Conservation (phyloP, 2,888 invertebrate species). For the Mylabris sibirica region DNA sequence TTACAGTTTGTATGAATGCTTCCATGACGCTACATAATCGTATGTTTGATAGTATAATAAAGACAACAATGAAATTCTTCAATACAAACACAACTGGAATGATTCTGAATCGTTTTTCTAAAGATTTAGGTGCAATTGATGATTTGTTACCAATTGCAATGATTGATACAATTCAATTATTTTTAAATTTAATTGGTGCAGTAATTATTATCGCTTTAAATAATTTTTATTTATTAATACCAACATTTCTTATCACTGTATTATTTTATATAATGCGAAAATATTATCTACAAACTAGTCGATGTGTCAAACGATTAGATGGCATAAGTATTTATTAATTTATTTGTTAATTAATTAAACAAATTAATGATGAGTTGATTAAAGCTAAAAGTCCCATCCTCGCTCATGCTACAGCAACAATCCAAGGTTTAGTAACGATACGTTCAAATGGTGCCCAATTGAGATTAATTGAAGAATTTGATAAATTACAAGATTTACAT, state of each 20-base stretch:
- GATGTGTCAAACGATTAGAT: conserved; percentile 77
- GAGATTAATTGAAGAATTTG: conserved; percentile 67
- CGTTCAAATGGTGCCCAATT: conserved; percentile 71
- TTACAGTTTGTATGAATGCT: conserved; percentile 69
- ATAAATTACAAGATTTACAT: conserved; percentile 68
- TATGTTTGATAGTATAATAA: conserved; percentile 77
- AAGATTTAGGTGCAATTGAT: conserved; percentile 70
- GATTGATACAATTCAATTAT: conserved; percentile 65
- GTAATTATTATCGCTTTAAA: conserved; percentile 75
- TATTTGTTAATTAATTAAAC: conserved; percentile 49
- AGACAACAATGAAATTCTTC: conserved; percentile 75
- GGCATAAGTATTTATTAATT: conserved; percentile 66
- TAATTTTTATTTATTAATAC: conserved; percentile 72
- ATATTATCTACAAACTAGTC: conserved; percentile 76
- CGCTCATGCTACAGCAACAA: conserved; percentile 73
- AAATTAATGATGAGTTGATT: conserved; percentile 24
- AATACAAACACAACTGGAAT: conserved; percentile 76
- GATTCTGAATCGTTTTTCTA: conserved; percentile 75
- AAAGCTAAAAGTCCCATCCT: conserved; percentile 79
- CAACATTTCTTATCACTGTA: conserved; percentile 70
- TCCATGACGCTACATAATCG: conserved; percentile 72
- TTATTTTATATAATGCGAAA: conserved; percentile 71
- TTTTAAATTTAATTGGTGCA: conserved; percentile 79
- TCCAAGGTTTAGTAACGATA: conserved; percentile 78
- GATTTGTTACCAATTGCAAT: conserved; percentile 63